Evolutionary conservation across 1,140 invertebrate species (phyloP), one percentile per base, ranked within the genome.

Genomic region (Oryctes rhinoceros): DNA sequence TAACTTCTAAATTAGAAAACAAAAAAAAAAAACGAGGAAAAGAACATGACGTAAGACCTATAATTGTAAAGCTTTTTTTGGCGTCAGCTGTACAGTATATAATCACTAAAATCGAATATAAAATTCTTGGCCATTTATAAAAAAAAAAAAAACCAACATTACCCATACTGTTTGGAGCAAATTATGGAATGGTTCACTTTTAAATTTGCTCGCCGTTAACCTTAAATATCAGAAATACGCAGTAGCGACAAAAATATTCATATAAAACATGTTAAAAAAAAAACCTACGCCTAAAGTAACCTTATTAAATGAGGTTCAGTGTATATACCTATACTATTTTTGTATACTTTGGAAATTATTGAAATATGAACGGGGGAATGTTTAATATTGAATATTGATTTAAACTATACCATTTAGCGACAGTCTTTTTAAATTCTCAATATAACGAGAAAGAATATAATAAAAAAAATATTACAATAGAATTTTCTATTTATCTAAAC

Each of bases 161-260:
- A 67, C 65, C 20, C 18, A 20, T 67, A 67, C 6, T 30, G 6
- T 30, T 30, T 30, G 18, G 3, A 9, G 18, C 6, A 67, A 67
- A 67, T 67, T 18, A 18, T 13, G 24, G 7, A 67, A 24, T 30
- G 13, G 6, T 18, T 67, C 20, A 67, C 39, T 44, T 1, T 44
- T 44, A 44, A 44, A 44, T 44, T 44, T 44, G 10, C 65, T 18
- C 24, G 0, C 6, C 44, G 0, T 37, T 24, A 48, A 44, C 44
- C 39, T 44, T 44, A 76, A 76, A 76, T 76, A 76, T 76, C 74
- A 76, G 74, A 76, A 18, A 76, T 76, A 76, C 39, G 7, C n/a
- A 44, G 74, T 76, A 76, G 74, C 74, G 44, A 76, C 74, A 76
- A 20, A 74, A 20, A 74, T 35, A 10, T 44, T 7, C 9, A 71